Evolutionary conservation across 2,113 vertebrate species (phyloP), one percentile per base, ranked within the genome.

Genomic region (Indri indri): DNA sequence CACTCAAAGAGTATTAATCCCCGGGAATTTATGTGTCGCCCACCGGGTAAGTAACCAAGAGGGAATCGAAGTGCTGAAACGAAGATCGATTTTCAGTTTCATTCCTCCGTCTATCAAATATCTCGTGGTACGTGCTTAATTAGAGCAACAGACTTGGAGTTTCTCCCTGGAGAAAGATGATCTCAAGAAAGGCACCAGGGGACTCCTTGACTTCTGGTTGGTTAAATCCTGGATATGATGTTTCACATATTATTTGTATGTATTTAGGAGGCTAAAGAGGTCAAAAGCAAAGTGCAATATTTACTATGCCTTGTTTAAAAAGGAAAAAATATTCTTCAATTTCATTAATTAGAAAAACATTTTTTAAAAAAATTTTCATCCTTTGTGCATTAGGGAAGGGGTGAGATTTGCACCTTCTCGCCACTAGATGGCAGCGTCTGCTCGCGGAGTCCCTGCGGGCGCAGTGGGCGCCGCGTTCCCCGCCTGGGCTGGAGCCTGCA

Each of bases 371-470:
- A 9, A 59, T 76, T 70, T 25, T 30, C 27, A 18, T 7, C 6
- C 4, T 82, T 40, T 45, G 45, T 16, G 2, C 17, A 0, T 23
- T 7, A 8, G 40, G 14, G 32, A 34, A 83, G 20, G 32, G 32
- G 70, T 14, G 40, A 66, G 11, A 13, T 14, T 81, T 59, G n/a
- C 40, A 52, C 7, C 3, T 12, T 30, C 0, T 40, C 1, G 7
- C 88, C 97, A 90, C 93, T 81, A 97, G 96, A 91, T 94, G 97
- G 95, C 22, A 45, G 57, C 16, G 4, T 94, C 30, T 40, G 96
- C 77, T 77, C 65, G 37, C 45, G 4, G 13, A 85, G 68, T 68
- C 70, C 11, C 0, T 17, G 57, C 32, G 12, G 32, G 45, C 8
- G 27, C 2, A 0, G 12, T 6, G 59, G 50, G 9, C 20, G 17